Evolutionary conservation across 2,888 invertebrate species (phyloP).

Genomic region (Agrotis puta): DNA sequence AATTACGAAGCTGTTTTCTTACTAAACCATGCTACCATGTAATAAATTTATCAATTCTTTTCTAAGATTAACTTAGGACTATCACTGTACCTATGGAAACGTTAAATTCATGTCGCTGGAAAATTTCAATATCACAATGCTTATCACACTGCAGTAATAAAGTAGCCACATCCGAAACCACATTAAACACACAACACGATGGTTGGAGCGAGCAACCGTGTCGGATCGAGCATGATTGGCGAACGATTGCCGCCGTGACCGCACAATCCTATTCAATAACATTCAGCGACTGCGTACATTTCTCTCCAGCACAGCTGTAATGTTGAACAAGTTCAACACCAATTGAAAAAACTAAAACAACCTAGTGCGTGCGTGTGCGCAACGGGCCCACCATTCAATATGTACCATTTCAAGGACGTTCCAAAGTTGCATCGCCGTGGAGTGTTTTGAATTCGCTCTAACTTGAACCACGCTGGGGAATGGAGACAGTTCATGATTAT

Average conservation of each 20-base stretch:
- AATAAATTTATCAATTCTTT: too few species aligned
- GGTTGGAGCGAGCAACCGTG: constrained; percentile 60
- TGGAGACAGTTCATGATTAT: constrained; percentile 60
- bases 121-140: constrained; percentile 49
- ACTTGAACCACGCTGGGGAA: constrained; percentile 47
- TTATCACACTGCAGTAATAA: constrained; percentile 63
- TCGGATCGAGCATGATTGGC: constrained; percentile 68
- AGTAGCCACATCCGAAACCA: constrained; percentile 64
- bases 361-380: constrained; percentile 35
- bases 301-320: constrained; percentile 56
- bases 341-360: constrained; percentile 39
- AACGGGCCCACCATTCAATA: constrained; percentile 64
- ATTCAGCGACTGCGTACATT: constrained; percentile 47
- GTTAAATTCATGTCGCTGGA: constrained; percentile 24
- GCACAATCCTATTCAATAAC: constrained; percentile 57
- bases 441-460: constrained; percentile 65
- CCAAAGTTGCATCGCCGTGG: constrained; percentile 36
- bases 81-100: not conserved
- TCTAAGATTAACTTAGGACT: too few species aligned
- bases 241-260: constrained; percentile 66
- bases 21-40: too few species aligned
- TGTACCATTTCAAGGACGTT: constrained; percentile 66
- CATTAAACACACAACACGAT: constrained; percentile 58
- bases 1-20: too few species aligned
- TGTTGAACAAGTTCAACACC: constrained; percentile 33